Percentiles rank a stretch among this genome's conserved stretches.
phyloP scores from a whole-genome alignment of 2,113 vertebrate genomes.

The Elephas maximus region DNA sequence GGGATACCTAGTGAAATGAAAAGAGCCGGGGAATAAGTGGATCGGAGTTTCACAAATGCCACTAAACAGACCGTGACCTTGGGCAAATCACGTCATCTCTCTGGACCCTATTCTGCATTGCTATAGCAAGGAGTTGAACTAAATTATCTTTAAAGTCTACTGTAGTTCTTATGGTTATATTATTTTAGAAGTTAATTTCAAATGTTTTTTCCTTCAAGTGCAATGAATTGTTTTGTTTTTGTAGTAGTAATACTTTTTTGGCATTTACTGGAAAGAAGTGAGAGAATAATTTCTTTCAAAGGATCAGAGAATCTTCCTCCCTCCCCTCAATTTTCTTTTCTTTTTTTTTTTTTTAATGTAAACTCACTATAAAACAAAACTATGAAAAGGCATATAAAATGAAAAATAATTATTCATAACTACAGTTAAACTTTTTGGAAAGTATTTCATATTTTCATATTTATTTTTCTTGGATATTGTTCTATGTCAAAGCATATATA shows the following conservation, averaged over 20 bases:
- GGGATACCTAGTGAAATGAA: not conserved
- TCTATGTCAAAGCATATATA: not conserved
- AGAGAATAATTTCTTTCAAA: slow-evolving; percentile 43
- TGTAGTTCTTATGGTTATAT: not conserved
- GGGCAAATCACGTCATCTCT: not conserved
- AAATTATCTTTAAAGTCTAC: not conserved
- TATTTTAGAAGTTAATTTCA: slow-evolving; percentile 38
- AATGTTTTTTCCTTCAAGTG: slow-evolving; percentile 14
- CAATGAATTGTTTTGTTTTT: slow-evolving; percentile 46
- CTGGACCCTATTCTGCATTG: not conserved
- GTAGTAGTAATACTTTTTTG: not conserved
- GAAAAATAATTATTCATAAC: slow-evolving; percentile 22
- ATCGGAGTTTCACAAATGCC: not conserved
- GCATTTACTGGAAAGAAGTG: slow-evolving; percentile 27
- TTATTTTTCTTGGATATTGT: slow-evolving; percentile 23
- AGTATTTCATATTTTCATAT: slow-evolving; percentile 19
- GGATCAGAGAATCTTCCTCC: not conserved
- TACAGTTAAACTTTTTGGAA: not conserved
- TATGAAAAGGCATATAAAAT: not conserved
- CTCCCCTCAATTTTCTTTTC: too few species aligned
- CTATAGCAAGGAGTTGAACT: not conserved
- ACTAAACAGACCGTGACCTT: not conserved
- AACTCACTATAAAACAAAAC: not conserved
- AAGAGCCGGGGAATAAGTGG: not conserved
- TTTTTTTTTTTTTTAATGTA: not conserved